Percentiles rank a stretch among this genome's conserved stretches.
These are phyloP conservation scores for Leptobrachium ailaonicum DNA, from an alignment of 2,113 vertebrate genomes.

Conservation along the genomic window DNA sequence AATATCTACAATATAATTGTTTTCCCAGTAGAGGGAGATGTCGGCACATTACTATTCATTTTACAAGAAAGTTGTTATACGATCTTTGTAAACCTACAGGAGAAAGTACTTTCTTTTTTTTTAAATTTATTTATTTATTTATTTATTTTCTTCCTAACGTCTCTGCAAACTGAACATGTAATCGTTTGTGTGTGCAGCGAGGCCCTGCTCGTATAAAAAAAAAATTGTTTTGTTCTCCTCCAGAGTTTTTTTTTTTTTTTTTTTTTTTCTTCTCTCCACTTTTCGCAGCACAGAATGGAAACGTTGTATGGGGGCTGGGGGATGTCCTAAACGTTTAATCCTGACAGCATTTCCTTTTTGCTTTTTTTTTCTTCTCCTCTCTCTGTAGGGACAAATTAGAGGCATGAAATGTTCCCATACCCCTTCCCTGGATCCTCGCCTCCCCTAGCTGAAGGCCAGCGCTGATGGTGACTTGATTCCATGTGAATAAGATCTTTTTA, in stretches of 20 bases:
- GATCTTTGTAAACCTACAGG: no score
- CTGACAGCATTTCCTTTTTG: background rate
- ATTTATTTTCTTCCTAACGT: no score
- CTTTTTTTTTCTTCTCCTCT: constrained; percentile 1
- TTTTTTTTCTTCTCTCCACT: no score
- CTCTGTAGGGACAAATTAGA: constrained; percentile 33
- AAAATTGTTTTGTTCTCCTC: no score
- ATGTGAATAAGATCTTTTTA: constrained; percentile 6
- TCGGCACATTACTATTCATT: background rate
- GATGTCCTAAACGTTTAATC: background rate
- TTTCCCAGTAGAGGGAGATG: background rate
- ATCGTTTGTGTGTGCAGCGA: no score
- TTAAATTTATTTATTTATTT: no score
- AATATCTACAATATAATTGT: background rate
- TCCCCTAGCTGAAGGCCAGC: constrained; percentile 16
- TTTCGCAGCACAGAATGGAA: background rate
- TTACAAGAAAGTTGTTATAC: no score
- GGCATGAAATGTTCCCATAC: constrained; percentile 30
- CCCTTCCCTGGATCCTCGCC: constrained; percentile 8
- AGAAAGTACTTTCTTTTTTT: no score
- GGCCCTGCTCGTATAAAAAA: no score
- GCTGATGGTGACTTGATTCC: background rate
- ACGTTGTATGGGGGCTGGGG: background rate
- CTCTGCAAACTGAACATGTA: no score
- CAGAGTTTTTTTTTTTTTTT: no score